A percentile compares a stretch with the other conserved stretches of the same genome.
These are phyloP conservation scores for Rachycentron canadum DNA, from an alignment of 2,797 vertebrate genomes.

Conservation along the genomic window DNA sequence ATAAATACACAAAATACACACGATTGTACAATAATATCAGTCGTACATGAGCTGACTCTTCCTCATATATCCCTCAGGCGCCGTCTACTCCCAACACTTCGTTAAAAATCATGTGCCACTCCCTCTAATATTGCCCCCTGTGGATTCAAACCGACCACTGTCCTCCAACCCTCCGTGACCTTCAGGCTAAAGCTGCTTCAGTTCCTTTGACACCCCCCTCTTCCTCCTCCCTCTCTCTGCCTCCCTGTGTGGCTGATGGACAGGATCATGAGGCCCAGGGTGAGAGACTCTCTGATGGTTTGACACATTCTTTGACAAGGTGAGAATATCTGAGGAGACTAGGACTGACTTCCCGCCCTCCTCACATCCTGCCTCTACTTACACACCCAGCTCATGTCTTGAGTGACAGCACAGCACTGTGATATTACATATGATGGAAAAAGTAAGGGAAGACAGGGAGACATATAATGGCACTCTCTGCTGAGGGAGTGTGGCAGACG, in stretches of 20 bases:
- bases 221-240: neutral
- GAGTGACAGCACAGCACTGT: slow-evolving; percentile 49
- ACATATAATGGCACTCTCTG: slow-evolving; percentile 2
- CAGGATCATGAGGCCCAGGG: slow-evolving; percentile 50
- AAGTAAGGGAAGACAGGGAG: slow-evolving; percentile 10
- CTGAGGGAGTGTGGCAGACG: neutral
- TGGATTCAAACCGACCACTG: slow-evolving; percentile 36
- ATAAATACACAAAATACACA: neutral
- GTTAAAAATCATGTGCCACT: slow-evolving; percentile 27
- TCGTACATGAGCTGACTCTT: neutral
- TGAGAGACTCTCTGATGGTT: slow-evolving; percentile 43
- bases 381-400: slow-evolving; percentile 26
- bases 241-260: slow-evolving; percentile 61
- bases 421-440: slow-evolving; percentile 50
- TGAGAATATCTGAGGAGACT: slow-evolving; percentile 67
- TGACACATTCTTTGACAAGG: slow-evolving; percentile 78
- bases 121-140: slow-evolving; percentile 8
- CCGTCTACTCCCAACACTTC: slow-evolving; percentile 7
- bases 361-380: slow-evolving; percentile 33
- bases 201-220: slow-evolving; percentile 38
- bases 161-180: slow-evolving; percentile 36
- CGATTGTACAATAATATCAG: neutral
- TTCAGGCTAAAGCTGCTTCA: slow-evolving; percentile 45
- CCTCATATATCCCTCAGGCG: neutral
- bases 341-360: slow-evolving; percentile 10